A percentile compares a stretch with the other conserved stretches of the same genome.
Conservation (phyloP, 2,113 vertebrate species). For the Octodon degus region DNA sequence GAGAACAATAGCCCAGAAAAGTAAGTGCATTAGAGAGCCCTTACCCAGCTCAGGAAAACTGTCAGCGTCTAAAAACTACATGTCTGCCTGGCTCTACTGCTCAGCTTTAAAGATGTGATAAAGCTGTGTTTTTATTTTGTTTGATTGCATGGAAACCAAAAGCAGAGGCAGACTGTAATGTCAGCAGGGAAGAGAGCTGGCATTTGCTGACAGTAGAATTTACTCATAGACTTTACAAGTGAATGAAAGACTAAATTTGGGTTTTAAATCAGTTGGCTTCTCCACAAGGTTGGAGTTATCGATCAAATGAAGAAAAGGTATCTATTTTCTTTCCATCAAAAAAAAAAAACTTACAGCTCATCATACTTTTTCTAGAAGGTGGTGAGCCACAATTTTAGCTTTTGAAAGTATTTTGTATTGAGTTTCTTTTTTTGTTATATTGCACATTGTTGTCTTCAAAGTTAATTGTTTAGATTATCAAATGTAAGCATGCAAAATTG, state of each 20-base stretch:
- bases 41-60: neutral
- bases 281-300: constrained; percentile 55
- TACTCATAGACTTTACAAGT: neutral
- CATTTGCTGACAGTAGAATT: constrained; percentile 37
- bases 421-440: neutral
- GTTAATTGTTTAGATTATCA: too few species aligned
- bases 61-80: neutral
- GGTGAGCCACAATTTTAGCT: constrained; percentile 13
- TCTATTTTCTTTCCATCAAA: neutral
- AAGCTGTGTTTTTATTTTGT: neutral
- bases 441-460: too few species aligned
- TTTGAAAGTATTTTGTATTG: neutral
- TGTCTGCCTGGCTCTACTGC: neutral
- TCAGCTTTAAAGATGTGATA: neutral
- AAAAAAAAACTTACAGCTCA: neutral
- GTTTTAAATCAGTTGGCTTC: constrained; percentile 54
- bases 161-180: neutral
- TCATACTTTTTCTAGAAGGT: neutral
- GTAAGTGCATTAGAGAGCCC: neutral
- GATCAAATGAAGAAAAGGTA: neutral
- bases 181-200: neutral
- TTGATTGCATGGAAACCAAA: neutral
- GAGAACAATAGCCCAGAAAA: neutral
- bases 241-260: constrained; percentile 50
- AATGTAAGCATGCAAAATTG: too few species aligned